Evolutionary conservation across 1,140 invertebrate genomes (phyloP).

Genomic region (Triops cancriformis): DNA sequence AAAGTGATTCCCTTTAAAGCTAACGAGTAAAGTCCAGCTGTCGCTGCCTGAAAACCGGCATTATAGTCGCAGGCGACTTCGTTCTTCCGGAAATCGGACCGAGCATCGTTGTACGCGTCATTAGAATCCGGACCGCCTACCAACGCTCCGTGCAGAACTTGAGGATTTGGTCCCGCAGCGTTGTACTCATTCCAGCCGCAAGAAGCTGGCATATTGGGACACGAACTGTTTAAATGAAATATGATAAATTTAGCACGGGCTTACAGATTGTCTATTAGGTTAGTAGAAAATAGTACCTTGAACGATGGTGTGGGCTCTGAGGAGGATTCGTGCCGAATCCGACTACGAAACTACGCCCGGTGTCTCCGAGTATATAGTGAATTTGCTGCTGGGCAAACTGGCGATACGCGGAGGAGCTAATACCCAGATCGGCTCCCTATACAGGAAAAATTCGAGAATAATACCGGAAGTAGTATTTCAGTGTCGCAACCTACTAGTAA

Average conservation of each 20-base stretch:
- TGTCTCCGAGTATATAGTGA: constrained; percentile 42
- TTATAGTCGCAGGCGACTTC: constrained; percentile 43
- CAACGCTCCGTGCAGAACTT: constrained; percentile 40
- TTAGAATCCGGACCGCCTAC: constrained; percentile 41
- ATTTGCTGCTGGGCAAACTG: constrained; percentile 41
- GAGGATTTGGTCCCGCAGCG: constrained; percentile 35
- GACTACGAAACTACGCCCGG: constrained; percentile 42
- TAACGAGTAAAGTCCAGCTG: too few relatives aligned
- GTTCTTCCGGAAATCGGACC: constrained; percentile 39
- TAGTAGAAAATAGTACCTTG: background rate
- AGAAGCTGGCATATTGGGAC: constrained; percentile 32
- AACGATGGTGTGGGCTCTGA: constrained; percentile 23
- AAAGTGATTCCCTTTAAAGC: too few relatives aligned
- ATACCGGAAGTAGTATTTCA: background rate
- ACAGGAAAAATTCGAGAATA: too few relatives aligned
- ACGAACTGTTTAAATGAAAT: constrained; percentile 32
- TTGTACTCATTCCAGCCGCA: constrained; percentile 34
- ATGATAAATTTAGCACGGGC: too few relatives aligned
- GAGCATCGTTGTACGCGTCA: constrained; percentile 38
- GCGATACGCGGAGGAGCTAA: constrained; percentile 31
- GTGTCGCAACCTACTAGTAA: constrained; percentile 32
- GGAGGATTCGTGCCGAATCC: constrained; percentile 43
- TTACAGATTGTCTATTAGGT: too few relatives aligned
- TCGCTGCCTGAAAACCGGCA: constrained; percentile 35
- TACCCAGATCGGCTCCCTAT: constrained; percentile 33